Percentiles rank a stretch among this genome's conserved stretches.
Conservation (phyloP, 2,113 vertebrate species). For the Prolemur simus region DNA sequence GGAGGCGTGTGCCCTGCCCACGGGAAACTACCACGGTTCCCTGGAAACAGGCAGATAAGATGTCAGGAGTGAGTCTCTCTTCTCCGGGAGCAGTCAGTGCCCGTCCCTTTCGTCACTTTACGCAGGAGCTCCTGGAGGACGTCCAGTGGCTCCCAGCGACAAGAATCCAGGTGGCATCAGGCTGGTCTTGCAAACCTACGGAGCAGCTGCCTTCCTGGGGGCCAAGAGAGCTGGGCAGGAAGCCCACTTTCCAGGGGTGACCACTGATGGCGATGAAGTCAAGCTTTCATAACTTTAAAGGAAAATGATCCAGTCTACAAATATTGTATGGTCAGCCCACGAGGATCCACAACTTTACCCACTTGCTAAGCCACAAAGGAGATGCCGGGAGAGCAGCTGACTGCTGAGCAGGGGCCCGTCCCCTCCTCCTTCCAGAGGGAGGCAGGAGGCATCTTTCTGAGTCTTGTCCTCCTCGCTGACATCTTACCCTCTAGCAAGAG, state of each 20-base stretch:
- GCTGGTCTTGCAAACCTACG: not conserved
- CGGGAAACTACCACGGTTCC: not conserved
- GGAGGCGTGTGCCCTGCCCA: not conserved
- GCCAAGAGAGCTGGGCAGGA: not conserved
- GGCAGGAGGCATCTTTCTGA: not conserved
- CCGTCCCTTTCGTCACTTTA: not conserved
- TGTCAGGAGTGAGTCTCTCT: not conserved
- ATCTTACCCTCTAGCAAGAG: not conserved
- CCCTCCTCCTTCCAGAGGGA: not conserved
- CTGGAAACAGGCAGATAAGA: not conserved
- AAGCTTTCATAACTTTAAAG: not conserved
- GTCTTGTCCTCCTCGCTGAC: not conserved
- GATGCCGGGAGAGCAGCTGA: fast-evolving
- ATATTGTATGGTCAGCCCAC: not conserved
- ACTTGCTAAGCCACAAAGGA: not conserved
- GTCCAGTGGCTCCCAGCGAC: not conserved
- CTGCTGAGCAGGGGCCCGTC: too few species aligned
- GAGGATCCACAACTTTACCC: not conserved
- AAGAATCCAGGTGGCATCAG: too few species aligned
- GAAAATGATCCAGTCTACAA: not conserved
- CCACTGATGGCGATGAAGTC: not conserved
- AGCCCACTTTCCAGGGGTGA: not conserved
- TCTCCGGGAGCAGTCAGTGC: not conserved
- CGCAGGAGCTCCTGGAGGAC: not conserved
- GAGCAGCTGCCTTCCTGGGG: not conserved